Conservation (phyloP, 2,888 invertebrate species). For the Ptilodon capucinus region DNA sequence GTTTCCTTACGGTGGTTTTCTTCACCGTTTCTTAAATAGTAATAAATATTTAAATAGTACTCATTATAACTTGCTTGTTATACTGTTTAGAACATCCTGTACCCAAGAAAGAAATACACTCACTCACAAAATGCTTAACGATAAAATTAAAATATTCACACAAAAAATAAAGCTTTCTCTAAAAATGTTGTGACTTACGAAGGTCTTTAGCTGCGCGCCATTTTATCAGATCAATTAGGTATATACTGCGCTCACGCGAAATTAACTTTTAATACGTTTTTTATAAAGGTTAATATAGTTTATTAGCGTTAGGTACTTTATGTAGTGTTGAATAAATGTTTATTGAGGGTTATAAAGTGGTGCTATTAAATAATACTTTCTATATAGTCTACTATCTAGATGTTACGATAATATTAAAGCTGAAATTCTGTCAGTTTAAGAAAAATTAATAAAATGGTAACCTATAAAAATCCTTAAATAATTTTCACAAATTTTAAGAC, state of each 20-base stretch:
- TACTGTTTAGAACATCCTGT: background rate
- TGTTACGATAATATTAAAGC: too few relatives aligned
- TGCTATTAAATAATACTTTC: too few relatives aligned
- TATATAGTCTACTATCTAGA: background rate
- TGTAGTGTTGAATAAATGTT: conserved; percentile 10
- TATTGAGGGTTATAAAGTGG: background rate
- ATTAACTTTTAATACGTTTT: conserved; percentile 46
- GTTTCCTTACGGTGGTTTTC: too few relatives aligned
- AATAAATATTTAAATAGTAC: too few relatives aligned
- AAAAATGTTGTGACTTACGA: background rate
- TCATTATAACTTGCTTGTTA: background rate
- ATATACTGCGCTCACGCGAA: conserved; percentile 35
- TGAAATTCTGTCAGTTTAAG: too few relatives aligned
- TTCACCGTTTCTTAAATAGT: too few relatives aligned
- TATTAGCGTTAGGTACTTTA: conserved; percentile 15
- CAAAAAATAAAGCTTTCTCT: background rate
- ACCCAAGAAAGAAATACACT: background rate
- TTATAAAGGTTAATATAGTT: conserved; percentile 28
- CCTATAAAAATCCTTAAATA: too few relatives aligned
- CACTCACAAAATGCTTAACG: background rate
- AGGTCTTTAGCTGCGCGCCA: background rate
- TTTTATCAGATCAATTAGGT: conserved; percentile 50
- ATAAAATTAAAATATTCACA: conserved; percentile 1
- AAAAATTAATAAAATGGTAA: too few relatives aligned
- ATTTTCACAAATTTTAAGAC: too few relatives aligned